Evolutionary conservation across 30 jellyfish, hydroid and myxozoan species (phyloP).

Genomic region (Aurelia sp.): DNA sequence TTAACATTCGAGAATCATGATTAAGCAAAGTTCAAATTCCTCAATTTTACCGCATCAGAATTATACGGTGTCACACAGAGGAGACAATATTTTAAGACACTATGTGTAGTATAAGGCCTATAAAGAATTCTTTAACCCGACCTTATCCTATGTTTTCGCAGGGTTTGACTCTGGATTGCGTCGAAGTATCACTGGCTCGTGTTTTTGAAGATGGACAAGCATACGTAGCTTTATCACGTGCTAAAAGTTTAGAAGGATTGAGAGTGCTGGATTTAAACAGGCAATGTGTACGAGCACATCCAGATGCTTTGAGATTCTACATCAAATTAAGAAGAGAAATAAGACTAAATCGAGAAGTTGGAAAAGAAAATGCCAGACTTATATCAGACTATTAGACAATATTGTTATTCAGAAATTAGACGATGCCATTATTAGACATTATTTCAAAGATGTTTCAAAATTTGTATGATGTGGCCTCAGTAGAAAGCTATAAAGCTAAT

Average conservation of each 20-base stretch:
- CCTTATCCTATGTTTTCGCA: not conserved
- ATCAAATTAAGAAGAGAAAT: slow-evolving; percentile 72
- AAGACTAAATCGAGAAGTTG: slow-evolving; percentile 25
- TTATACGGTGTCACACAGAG: no score
- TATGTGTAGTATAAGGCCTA: no score
- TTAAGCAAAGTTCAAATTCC: no score
- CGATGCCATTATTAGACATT: no score
- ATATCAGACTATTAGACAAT: not conserved
- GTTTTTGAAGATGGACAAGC: slow-evolving; percentile 97
- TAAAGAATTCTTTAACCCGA: not conserved
- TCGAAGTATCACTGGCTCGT: slow-evolving; percentile 90
- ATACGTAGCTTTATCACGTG: slow-evolving; percentile 96
- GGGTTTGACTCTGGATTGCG: slow-evolving; percentile 97
- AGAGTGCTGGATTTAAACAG: slow-evolving; percentile 73
- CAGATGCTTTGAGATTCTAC: slow-evolving; percentile 77
- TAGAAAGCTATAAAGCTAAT: no score
- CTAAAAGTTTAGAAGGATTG: slow-evolving; percentile 82
- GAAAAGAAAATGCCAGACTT: slow-evolving; percentile 27
- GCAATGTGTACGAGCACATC: slow-evolving; percentile 82
- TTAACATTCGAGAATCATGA: no score
- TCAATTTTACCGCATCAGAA: no score
- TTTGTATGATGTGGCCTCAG: no score
- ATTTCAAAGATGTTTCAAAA: no score
- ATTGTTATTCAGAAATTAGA: no score
- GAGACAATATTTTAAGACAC: no score